Evolutionary conservation across 2,113 vertebrate species (phyloP).

Genomic region (Corvus moneduloides): DNA sequence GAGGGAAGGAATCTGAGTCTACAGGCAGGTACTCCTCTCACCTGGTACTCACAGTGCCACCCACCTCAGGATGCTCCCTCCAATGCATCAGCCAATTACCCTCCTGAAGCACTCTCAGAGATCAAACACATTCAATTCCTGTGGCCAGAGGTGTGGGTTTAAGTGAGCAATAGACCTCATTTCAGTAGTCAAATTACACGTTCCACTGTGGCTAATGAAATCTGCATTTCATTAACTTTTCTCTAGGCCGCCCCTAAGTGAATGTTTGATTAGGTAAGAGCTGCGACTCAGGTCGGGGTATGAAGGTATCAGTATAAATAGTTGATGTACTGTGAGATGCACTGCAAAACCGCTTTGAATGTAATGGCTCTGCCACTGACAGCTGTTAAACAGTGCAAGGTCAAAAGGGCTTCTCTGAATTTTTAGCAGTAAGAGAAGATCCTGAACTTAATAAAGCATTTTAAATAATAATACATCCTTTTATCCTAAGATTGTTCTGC

Average conservation of each 20-base stretch:
- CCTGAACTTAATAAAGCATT: not conserved
- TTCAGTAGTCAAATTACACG: constrained; percentile 1
- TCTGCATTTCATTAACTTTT: constrained; percentile 48
- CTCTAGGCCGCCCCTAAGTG: not conserved
- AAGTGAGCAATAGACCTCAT: not conserved
- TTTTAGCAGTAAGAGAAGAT: not conserved
- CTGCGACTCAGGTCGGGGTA: not conserved
- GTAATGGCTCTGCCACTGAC: not conserved
- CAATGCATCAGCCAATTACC: not conserved
- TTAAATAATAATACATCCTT: not conserved
- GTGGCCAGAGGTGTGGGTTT: constrained; percentile 1
- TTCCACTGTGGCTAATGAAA: constrained; percentile 9
- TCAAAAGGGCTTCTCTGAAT: not conserved
- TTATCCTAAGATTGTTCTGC: not conserved
- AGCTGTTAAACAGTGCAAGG: not conserved
- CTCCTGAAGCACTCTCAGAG: not conserved
- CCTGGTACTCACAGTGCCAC: not conserved
- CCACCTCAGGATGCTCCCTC: not conserved
- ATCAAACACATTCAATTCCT: constrained; percentile 17
- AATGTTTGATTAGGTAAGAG: constrained; percentile 9
- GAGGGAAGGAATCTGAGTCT: not conserved
- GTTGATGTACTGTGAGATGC: not conserved
- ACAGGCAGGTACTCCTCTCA: not conserved
- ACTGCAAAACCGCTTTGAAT: not conserved
- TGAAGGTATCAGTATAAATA: not conserved